Evolutionary conservation across 1,140 invertebrate species (phyloP), one percentile per base, ranked within the genome.

Genomic region (Nixonia krombeini): DNA sequence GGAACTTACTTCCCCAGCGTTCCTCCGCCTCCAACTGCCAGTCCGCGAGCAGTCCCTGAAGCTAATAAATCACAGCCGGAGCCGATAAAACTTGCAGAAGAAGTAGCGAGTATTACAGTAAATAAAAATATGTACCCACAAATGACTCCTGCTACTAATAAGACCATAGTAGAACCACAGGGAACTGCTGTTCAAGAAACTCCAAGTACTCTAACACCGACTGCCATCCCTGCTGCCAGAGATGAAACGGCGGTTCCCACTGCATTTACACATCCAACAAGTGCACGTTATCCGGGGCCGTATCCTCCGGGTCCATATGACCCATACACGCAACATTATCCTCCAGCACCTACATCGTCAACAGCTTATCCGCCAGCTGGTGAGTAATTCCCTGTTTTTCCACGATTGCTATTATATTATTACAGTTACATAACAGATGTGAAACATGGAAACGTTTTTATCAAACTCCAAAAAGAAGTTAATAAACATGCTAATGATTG

Each of bases 321-420:
- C 72, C 86, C 66, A 0, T 88, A 88, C 56, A 85, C 87, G 38
- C 86, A 87, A 37, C 83, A 86, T 44, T 87, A 87, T 61, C 78
- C 80, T 33, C 78, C 77, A 1, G 75, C 76, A 15, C 80, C 82
- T 3, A 79, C 77, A 5, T 82, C 82, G 6, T 76, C 82, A 2
- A 72, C 81, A 16, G 72, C 76, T 63, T 85, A 85, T 73, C 80
- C 85, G 45, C 79, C 84, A 37, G 66, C 53, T 75, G 79, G 82
- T 85, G 38, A 59, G 72, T 75, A 23, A 37, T 47, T 28, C 7
- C 29, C 7, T 31, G 41, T 18, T 47, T 51, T 25, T 17, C 28
- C 26, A 25, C 25, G n/a, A 21, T 50, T 1, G 18, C 8, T 53
- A 28, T 28, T 45, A 63, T 28, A 23, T 26, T 10, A n/a, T n/a